Evolutionary conservation across 2,113 vertebrate genomes (phyloP), one percentile per base, ranked within the genome.

Genomic region (Egretta garzetta): DNA sequence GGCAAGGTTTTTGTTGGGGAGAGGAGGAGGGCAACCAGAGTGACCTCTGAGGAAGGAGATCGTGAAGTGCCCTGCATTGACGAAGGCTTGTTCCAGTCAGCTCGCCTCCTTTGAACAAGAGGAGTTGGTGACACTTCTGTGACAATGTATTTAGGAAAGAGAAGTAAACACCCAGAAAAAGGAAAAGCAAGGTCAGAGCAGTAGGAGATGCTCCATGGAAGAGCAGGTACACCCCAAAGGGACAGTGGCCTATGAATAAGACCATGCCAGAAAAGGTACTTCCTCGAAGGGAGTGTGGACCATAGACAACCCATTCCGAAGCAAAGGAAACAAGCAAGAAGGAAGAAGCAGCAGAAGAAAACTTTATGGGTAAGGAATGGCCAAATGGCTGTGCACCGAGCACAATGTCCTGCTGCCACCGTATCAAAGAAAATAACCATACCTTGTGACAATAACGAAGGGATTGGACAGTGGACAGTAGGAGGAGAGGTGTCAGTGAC

Each of bases 321-420:
- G 58, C 58, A 45, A 85, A 30, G 33, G 10, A 45, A 55, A 43
- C 24, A 62, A 52, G 24, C 18, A 43, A 45, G 21, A 45, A 63
- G 27, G 33, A 45, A 85, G 37, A 24, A 73, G 20, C 15, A 73
- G 20, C 33, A 55, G 20, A 73, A 43, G 16, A 55, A 62, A 45
- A 32, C 21, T 32, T 55, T 43, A 35, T 53, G 30, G 47, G 14
- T 52, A 30, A 43, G 27, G 6, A 62, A 47, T 23, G 28, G 22
- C 28, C 2, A 1, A 63, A 47, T 0, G 3, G 49, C 82, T 43
- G 58, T 52, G 37, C 37, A 28, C 23, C 30, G 37, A 32, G 33
- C 3, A 1, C 33, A 85, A 53, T 12, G 20, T 63, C 39, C 33
- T 0, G 1, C 33, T 55, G 27, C 39, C 12, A 32, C 20, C 0